Evolutionary conservation across 2,888 invertebrate species (phyloP).

Genomic region (Beris chalybata): DNA sequence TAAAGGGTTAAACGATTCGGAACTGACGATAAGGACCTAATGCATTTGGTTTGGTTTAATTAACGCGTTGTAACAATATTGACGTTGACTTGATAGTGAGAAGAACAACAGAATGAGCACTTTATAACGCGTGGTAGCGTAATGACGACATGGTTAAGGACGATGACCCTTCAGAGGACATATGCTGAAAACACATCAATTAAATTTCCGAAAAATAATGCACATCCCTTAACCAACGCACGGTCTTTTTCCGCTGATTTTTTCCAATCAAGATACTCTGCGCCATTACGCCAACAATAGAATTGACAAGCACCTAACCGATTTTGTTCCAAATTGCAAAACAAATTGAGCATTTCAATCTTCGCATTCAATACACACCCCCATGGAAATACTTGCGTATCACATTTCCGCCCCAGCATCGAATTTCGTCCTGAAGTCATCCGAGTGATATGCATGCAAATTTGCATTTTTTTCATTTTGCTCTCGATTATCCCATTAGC

Average conservation of each 20-base stretch:
- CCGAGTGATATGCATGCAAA: constrained; percentile 6
- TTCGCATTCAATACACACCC: no score
- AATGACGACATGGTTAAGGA: constrained; percentile 8
- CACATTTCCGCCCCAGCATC: no score
- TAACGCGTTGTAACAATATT: constrained; percentile 3
- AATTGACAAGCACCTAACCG: no score
- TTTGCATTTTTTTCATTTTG: constrained; percentile 36
- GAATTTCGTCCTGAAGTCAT: neutral
- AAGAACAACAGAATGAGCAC: constrained; percentile 9
- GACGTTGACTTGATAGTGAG: constrained; percentile 9
- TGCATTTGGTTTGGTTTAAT: constrained; percentile 20
- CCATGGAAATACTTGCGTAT: no score
- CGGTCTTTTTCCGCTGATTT: no score
- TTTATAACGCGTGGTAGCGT: constrained; percentile 5
- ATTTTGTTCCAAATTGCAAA: neutral
- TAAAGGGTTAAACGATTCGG: constrained; percentile 30
- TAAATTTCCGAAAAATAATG: no score
- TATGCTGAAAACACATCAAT: no score
- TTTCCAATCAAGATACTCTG: no score
- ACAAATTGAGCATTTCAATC: constrained; percentile 10
- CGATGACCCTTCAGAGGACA: no score
- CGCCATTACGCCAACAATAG: no score
- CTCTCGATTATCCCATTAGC: constrained; percentile 39
- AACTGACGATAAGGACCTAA: constrained; percentile 11
- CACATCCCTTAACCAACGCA: no score